Evolutionary conservation across 2,888 invertebrate genomes (phyloP), one percentile per base, ranked within the genome.

Genomic region (Stegophylla sp.): DNA sequence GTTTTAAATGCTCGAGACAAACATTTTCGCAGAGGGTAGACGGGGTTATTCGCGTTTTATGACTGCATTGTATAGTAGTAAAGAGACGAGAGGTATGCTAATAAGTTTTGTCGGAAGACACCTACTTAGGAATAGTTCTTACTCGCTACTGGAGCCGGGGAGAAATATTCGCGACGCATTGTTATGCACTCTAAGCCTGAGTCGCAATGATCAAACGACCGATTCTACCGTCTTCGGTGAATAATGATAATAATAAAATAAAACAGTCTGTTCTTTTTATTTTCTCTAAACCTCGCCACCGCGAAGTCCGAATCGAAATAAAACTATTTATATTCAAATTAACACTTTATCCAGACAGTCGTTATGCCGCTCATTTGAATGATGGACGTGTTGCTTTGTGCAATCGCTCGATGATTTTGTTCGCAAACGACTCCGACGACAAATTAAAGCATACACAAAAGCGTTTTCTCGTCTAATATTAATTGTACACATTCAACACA

Each of bases 271-370:
- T 1, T 73, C 12, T 23, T 10, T 51, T 51, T n/a, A 28, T 28
- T 61, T 34, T 34, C 7, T 34, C 7, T 43, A 41, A 41, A 56
- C 23, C 53, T 23, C 9, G 43, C 12, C 23, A 71, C 41, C 9
- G 43, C 12, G 56, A 7, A 13, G 56, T 23, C 20, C 20, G 51
- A 43, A 43, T 73, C 43, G 26, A 59, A 59, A 61, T 20, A 73
- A 73, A 61, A 73, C 73, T 73, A 61, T 61, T 45, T 73, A 61
- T 61, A 73, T 73, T 73, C 73, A 73, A 73, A 61, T 73, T 61
- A 61, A 73, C 26, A n/a, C 26, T 43, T n/a, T n/a, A 4, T 72
- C 41, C 5, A 72, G 41, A 43, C 23, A 43, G 72, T 43, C 10
- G n/a, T 73, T 13, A 12, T 73, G 34, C 17, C 23, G 26, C 43